A percentile compares a stretch with the other conserved stretches of the same genome.
Conservation (phyloP, 2,888 invertebrate species). For the Campoletis raptor region DNA sequence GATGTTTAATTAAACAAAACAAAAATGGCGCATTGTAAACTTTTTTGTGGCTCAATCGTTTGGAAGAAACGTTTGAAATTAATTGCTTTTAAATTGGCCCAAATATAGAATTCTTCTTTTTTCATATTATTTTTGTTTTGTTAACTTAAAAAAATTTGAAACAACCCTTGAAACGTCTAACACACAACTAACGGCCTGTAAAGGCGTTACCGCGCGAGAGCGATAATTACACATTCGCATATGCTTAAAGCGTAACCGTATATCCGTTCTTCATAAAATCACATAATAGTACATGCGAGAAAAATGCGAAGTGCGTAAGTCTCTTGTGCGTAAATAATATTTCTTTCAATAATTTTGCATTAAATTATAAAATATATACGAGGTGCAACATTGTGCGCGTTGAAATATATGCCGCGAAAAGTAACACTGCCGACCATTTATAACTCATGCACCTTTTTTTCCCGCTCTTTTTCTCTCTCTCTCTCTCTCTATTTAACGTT, state of each 20-base stretch:
- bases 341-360: conserved; percentile 63
- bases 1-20: no score
- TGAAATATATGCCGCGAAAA: conserved; percentile 24
- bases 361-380: conserved; percentile 53
- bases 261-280: conserved; percentile 70
- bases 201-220: conserved; percentile 69
- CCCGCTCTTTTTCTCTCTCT: conserved; percentile 9
- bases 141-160: conserved; percentile 8
- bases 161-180: conserved; percentile 56
- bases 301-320: conserved; percentile 43
- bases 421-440: conserved; percentile 39
- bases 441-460: conserved; percentile 18
- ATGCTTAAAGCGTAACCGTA: conserved; percentile 71
- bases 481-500: conserved; percentile 25
- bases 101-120: not conserved
- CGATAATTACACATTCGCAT: conserved; percentile 70
- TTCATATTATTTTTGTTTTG: conserved; percentile 9
- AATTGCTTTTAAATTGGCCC: not conserved
- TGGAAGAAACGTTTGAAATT: no score
- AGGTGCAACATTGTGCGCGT: conserved; percentile 46
- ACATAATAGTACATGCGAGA: conserved; percentile 44
- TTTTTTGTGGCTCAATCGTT: no score
- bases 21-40: no score
- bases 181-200: conserved; percentile 66
- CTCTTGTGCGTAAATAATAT: conserved; percentile 28